Evolutionary conservation across 1,140 invertebrate species (phyloP), one percentile per base, ranked within the genome.

Genomic region (Lordiphosa collinella): DNA sequence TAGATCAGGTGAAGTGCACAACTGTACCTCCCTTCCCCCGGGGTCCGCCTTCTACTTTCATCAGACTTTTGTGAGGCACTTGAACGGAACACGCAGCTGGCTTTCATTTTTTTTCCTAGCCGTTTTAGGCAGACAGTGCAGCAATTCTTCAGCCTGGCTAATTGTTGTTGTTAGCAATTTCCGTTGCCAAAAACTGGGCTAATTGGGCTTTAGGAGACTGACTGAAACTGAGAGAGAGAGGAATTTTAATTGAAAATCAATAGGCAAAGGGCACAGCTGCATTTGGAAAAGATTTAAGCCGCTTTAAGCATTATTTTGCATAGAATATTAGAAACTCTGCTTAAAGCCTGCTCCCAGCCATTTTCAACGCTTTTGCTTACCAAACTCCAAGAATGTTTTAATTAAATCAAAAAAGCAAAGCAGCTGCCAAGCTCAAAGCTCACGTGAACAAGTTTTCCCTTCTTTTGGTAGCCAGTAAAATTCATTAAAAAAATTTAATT

Each of bases 171-270:
- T 61, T 49, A 69, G 76, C 71, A 70, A 84, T 84, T 84, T 82
- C 71, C 78, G 71, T 72, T 84, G 12, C 36, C 47, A 18, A 55
- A 78, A 82, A 84, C 72, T 82, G 59, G 76, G 76, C 76, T 82
- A 82, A 82, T 82, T 82, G 76, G 62, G 38, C 35, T 22, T 22
- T 22, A 22, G 18, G 4, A 22, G 18, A 22, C 18, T 22, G 18
- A 5, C 18, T 5, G 18, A 5, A 22, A 22, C 18, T 3, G 4
- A 22, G 4, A 5, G 18, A 22, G 18, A 5, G 18, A 22, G 18
- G 67, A 72, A 84, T 82, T 84, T 84, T 82, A 82, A 82, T 82
- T 82, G 76, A 82, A 82, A 82, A 82, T 82, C 76, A 82, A 82
- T 82, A 82, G 52, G 51, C 47, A 52, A 36, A 57, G 58, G 55